Evolutionary conservation across 2,113 vertebrate species (phyloP).

Genomic region (Lophotis ruficrista): DNA sequence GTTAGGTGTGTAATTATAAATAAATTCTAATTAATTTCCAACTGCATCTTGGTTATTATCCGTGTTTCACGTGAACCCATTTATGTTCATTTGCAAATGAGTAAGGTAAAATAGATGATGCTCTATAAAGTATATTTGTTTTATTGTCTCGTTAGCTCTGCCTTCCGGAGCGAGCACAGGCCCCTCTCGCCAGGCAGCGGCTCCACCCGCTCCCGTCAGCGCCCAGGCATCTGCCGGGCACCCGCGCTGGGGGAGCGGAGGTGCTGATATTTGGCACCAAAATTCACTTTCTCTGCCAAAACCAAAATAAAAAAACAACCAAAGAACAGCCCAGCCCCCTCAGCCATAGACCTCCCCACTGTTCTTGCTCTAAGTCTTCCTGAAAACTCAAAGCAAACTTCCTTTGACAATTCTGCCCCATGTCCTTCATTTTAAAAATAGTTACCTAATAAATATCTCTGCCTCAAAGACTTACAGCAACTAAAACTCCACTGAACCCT

Average conservation of each 20-base stretch:
- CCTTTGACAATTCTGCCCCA: slow-evolving; percentile 39
- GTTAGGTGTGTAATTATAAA: slow-evolving; percentile 52
- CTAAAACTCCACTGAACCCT: background rate
- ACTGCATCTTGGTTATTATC: slow-evolving; percentile 42
- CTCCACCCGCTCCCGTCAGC: fast-evolving
- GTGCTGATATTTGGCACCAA: background rate
- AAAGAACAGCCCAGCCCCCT: background rate
- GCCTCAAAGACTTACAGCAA: background rate
- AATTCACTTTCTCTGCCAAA: background rate
- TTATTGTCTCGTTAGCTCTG: background rate
- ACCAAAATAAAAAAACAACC: background rate
- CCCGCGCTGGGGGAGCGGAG: background rate
- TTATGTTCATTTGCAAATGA: slow-evolving; percentile 38
- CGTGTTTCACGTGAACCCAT: slow-evolving; percentile 11
- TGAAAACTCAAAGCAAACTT: slow-evolving; percentile 36
- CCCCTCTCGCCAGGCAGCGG: background rate
- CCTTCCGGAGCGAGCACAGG: background rate
- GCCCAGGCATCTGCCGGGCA: background rate
- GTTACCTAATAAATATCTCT: slow-evolving; percentile 51
- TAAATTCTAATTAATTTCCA: slow-evolving; percentile 62
- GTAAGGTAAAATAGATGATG: background rate
- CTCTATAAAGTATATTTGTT: background rate
- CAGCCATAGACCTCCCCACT: background rate
- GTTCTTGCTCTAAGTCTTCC: background rate
- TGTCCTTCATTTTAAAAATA: slow-evolving; percentile 5